Base-by-base conservation (phyloP, 2,113 vertebrate species). In the Maccullochella peelii region DNA sequence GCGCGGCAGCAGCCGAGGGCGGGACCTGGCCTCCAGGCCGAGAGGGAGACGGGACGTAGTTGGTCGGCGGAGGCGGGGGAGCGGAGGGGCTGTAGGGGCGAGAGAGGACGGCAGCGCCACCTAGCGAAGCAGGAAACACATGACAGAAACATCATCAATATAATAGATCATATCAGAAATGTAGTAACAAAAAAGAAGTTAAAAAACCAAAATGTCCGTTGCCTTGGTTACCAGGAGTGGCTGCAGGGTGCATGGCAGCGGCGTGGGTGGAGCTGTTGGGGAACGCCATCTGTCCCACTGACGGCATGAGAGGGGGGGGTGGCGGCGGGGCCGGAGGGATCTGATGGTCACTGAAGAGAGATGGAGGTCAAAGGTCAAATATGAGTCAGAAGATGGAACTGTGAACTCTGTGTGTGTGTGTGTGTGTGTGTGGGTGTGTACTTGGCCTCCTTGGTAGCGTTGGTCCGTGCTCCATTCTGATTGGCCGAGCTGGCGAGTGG, bases 281-380 rank as follows among this genome's bases (percentile, higher is more conserved):
- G 55, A 96, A 96, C 23, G 92, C 94, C 1, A 96, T 96, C 44
- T 81, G 87, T 85, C 96, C 96, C 0, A 94, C 94, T 0, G 96
- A 96, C 0, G 96, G 95, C 86, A 97, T 95, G 49, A 96, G 90
- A 0, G 96, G 96, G 0, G 97, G 97, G 0, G 97, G 96, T 0
- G 96, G 97, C 0, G 97, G 97, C 0, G 97, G 97, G 3, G 96
- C 96, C 0, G 96, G 97, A 0, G 97, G 97, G 55, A 96, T 93
- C 1, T 94, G 96, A 83, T 96, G 96, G 0, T 94, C 94, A 77
- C 97, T 97, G 94, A 21, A 71, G 77, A 62, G 50, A 87, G 49
- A 85, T 0, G 20, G 30, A 79, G 47, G 63, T 79, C 67, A 77
- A 30, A 79, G 65, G 70, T 85, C 79, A 85, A 10, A 67, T 18